Percentiles rank a stretch among this genome's conserved stretches.
These are phyloP conservation scores for Lepus townsendii DNA, from an alignment of 2,797 vertebrate species.

Conservation along the genomic window DNA sequence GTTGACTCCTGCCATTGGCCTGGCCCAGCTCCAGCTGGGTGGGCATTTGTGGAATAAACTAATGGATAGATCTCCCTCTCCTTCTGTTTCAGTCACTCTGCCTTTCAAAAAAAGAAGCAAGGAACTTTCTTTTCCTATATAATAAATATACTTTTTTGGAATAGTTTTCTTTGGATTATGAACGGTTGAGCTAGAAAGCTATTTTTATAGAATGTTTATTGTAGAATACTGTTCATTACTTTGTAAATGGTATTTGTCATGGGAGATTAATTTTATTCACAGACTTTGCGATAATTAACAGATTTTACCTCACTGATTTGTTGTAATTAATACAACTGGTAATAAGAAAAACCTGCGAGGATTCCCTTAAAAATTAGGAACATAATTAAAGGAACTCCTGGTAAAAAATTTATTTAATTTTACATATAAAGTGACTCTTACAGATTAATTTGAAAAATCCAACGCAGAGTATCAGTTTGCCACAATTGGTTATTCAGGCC, in stretches of 20 bases:
- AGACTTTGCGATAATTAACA: constrained; percentile 42
- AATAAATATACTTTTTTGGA: no score
- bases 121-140: no score
- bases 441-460: constrained; percentile 52
- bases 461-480: constrained; percentile 30
- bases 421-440: constrained; percentile 30
- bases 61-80: no score
- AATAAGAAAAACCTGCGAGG: background rate
- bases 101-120: no score
- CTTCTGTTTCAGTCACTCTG: no score
- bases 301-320: constrained; percentile 52
- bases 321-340: constrained; percentile 18
- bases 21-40: no score
- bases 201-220: background rate
- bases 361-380: constrained; percentile 47
- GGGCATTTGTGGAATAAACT: no score
- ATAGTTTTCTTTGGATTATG: background rate
- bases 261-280: constrained; percentile 40
- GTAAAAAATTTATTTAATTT: constrained; percentile 28
- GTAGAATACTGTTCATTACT: background rate
- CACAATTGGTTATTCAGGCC: background rate
- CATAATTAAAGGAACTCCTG: constrained; percentile 26
- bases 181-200: constrained; percentile 20
- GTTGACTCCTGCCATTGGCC: no score
- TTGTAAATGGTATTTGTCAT: background rate